A percentile compares a stretch with the other conserved stretches of the same genome.
Evolutionary conservation across 2,797 vertebrate species (phyloP).

Genomic region (Crossoptilon crossoptilon): DNA sequence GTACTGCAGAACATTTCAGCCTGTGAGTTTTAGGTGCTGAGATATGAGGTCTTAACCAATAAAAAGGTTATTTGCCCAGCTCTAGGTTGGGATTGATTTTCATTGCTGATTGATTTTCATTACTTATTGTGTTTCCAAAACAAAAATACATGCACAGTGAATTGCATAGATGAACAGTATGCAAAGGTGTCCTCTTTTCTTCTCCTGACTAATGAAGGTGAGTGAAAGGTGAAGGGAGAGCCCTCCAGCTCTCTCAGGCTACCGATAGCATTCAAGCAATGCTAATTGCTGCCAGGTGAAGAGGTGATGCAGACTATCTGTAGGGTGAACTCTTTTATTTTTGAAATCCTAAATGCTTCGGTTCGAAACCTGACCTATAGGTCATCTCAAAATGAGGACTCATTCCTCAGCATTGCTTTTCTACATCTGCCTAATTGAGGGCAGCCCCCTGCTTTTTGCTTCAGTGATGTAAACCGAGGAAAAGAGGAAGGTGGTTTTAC

Average conservation of each 20-base stretch:
- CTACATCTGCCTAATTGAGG: not conserved
- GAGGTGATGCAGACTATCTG: not conserved
- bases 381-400: not conserved
- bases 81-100: not conserved
- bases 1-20: not conserved
- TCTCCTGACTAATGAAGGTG: not conserved
- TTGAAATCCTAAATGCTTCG: not conserved
- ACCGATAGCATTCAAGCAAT: not conserved
- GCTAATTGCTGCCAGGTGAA: not conserved
- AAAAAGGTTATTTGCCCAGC: slow-evolving; percentile 4
- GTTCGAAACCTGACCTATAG: not conserved
- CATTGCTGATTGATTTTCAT: not conserved
- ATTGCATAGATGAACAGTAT: not conserved
- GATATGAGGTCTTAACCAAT: not conserved
- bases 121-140: not conserved
- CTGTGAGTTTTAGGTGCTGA: not conserved
- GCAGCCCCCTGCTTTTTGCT: not conserved
- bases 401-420: not conserved
- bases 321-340: not conserved
- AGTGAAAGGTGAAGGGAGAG: not conserved
- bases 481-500: not conserved
- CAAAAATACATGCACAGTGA: not conserved
- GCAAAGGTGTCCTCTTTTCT: not conserved
- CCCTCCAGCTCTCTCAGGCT: not conserved
- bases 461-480: not conserved